A percentile compares a stretch with the other conserved stretches of the same genome.
Evolutionary conservation across 2,888 invertebrate genomes (phyloP).

Genomic region (Nomada ferruginata): DNA sequence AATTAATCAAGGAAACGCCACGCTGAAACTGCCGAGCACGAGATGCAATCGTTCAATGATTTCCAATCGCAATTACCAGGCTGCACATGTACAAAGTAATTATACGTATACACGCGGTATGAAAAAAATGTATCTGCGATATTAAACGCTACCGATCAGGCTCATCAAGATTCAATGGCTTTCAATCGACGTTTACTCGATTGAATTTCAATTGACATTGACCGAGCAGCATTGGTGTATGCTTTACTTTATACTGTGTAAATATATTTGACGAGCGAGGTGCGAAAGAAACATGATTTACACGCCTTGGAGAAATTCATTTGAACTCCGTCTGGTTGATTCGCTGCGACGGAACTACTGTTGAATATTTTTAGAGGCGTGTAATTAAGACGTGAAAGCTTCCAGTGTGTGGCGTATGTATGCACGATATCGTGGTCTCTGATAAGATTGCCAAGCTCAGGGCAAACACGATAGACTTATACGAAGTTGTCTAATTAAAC

Average conservation of each 20-base stretch:
- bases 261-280: not conserved
- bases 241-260: too few relatives aligned
- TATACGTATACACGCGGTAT: not conserved
- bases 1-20: not conserved
- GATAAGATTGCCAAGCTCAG: slow-evolving; percentile 18
- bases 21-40: not conserved
- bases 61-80: not conserved
- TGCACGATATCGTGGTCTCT: not conserved
- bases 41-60: slow-evolving; percentile 7
- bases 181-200: slow-evolving; percentile 11
- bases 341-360: too few relatives aligned
- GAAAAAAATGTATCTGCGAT: slow-evolving; percentile 8
- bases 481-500: not conserved
- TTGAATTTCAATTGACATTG: slow-evolving; percentile 24
- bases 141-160: slow-evolving; percentile 32
- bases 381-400: not conserved
- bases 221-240: slow-evolving; percentile 5
- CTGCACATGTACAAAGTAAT: slow-evolving; percentile 5
- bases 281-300: not conserved
- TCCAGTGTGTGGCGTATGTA: not conserved
- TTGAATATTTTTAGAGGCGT: not conserved
- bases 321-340: not conserved
- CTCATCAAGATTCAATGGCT: slow-evolving; percentile 36
- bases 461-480: not conserved
- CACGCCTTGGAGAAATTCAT: not conserved